Percentiles rank a stretch among this genome's conserved stretches.
These are phyloP conservation scores for Orchesellides sinensis DNA, from an alignment of 2,888 invertebrate species.

Conservation along the genomic window DNA sequence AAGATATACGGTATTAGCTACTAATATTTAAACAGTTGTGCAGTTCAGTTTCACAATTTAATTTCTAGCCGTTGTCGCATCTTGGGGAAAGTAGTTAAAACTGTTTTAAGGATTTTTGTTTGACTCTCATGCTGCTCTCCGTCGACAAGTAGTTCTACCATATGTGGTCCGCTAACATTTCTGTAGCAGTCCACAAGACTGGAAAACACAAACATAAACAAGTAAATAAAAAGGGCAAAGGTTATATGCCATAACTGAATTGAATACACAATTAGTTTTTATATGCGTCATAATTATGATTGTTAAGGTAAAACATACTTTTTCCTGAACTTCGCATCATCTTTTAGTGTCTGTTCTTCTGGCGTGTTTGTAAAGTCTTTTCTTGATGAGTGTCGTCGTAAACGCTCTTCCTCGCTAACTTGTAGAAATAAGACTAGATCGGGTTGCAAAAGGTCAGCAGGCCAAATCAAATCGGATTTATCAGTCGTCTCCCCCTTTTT, in stretches of 20 bases:
- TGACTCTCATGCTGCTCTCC: constrained; percentile 37
- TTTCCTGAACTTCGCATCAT: constrained; percentile 64
- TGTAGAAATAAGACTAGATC: constrained; percentile 77
- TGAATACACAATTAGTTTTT: no score
- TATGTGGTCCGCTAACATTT: constrained; percentile 61
- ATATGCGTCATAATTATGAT: no score
- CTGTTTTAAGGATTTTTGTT: constrained; percentile 47
- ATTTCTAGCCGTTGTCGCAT: neutral
- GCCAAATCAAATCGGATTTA: constrained; percentile 77
- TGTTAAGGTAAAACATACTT: constrained; percentile 46
- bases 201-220: constrained; percentile 38
- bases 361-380: constrained; percentile 66
- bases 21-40: no score
- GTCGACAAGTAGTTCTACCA: constrained; percentile 62
- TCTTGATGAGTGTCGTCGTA: constrained; percentile 75
- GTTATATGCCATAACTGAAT: no score
- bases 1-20: no score
- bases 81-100: constrained; percentile 40
- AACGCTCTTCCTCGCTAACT: constrained; percentile 77
- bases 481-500: constrained; percentile 70
- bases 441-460: constrained; percentile 78
- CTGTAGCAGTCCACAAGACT: constrained; percentile 64
- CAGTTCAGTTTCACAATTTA: no score
- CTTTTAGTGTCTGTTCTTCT: constrained; percentile 69
- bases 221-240: constrained; percentile 12